Conservation (phyloP, 2,797 vertebrate species). For the Acanthornis magna region DNA sequence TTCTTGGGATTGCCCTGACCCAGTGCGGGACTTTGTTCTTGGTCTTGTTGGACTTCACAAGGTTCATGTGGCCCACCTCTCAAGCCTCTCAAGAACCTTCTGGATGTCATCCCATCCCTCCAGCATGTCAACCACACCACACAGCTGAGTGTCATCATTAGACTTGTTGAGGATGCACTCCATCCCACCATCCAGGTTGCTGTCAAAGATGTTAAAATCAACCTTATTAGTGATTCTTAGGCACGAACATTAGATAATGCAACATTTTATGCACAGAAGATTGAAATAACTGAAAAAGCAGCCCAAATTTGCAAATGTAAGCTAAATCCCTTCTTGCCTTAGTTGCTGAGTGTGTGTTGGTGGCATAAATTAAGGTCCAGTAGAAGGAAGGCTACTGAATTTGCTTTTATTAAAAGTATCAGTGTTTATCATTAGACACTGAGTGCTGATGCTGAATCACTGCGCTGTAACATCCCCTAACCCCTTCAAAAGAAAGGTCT, state of each 20-base stretch:
- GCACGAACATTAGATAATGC: not conserved
- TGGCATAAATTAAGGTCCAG: not conserved
- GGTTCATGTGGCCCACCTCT: not conserved
- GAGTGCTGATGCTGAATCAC: not conserved
- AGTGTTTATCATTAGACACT: not conserved
- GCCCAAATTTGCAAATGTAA: not conserved
- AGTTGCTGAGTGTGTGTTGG: not conserved
- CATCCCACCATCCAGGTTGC: not conserved
- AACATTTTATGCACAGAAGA: not conserved
- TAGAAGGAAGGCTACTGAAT: not conserved
- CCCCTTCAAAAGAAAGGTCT: not conserved
- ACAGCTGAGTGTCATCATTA: not conserved
- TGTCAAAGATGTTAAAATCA: not conserved
- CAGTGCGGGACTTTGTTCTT: not conserved
- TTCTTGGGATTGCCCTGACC: fast-evolving
- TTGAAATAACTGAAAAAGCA: not conserved
- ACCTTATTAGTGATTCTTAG: not conserved
- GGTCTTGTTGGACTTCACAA: not conserved
- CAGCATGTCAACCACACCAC: not conserved
- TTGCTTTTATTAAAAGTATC: not conserved
- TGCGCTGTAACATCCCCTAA: not conserved
- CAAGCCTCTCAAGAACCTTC: not conserved
- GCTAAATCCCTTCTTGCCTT: not conserved
- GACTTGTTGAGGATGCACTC: not conserved
- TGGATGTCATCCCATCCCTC: not conserved